Base-by-base conservation (phyloP, 2,888 invertebrate species). In the Erebia aethiops region DNA sequence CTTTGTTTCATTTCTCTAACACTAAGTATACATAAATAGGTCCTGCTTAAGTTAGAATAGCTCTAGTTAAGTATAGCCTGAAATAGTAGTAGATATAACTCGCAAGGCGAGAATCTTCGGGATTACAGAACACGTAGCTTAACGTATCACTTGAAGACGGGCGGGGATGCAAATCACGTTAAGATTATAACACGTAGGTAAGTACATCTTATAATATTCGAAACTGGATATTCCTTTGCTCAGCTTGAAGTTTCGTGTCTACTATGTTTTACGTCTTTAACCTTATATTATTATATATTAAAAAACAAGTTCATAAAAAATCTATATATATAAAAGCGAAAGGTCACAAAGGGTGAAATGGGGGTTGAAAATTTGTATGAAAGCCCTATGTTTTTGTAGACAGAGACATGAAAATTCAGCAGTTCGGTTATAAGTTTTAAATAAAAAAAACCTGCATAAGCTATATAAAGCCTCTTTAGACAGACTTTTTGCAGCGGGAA, bases 1-100 rank as follows among this genome's bases (percentile, higher is more conserved):
- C 90, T 89, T 90, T 89, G 88, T 87, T 86, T 87, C 84, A 77
- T 85, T 83, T 81, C 80, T 86, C 87, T 92, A 91, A 88, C 81
- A 84, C 88, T 91, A 89, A 85, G 87, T 86, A 87, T 84, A 82
- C 69, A 56, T 87, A 87, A 86, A 87, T 89, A 89, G 87, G 88
- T 91, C 70, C 61, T 65, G 67, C 72, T 58, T 69, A 67, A 69
- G 66, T 56, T 70, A 63, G 56, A 69, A 74, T 71, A 63, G 63
- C 60, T 61, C 16, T 67, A 73, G 52, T 18, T 54, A 54, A 18
- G 58, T 72, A 71, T 26, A 71, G 71, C 51, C 56, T 46, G 14
- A 54, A 62, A 56, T 68, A 71, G 56, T 57, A 51, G 70, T 70
- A 73, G 56, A 69, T 69, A 51, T 63, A 63, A 57, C 43, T 65